These are phyloP conservation scores for Hippoglossus stenolepis DNA, from an alignment of 2,113 vertebrate genomes.

Conservation along the genomic window DNA sequence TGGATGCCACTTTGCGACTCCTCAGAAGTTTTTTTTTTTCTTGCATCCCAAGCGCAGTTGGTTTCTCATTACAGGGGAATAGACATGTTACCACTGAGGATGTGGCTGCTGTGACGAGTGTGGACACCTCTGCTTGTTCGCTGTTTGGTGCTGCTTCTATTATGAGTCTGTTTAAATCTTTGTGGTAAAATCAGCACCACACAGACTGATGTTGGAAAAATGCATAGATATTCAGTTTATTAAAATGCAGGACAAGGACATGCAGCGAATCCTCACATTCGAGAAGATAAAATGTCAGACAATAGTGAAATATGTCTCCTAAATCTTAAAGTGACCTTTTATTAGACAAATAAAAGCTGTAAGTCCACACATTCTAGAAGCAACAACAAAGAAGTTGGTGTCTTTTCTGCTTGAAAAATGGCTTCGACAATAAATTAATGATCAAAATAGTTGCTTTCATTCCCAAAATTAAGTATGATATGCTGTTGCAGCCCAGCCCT, in stretches of 20 bases:
- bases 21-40: background rate
- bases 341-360: no score
- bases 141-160: background rate
- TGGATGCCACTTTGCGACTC: background rate
- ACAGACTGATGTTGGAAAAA: no score
- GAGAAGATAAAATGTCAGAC: background rate
- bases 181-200: background rate
- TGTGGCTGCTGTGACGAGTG: background rate
- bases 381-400: no score
- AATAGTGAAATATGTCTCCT: no score
- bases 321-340: no score
- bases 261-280: background rate
- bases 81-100: background rate
- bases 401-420: background rate
- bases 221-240: background rate
- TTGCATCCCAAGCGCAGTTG: background rate
- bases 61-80: slow-evolving; percentile 16
- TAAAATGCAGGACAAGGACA: background rate
- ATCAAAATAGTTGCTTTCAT: background rate
- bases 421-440: background rate
- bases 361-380: background rate
- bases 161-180: background rate
- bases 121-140: background rate
- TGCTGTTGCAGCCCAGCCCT: background rate
- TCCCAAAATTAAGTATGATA: background rate